Evolutionary conservation across 2,797 vertebrate species (phyloP).

Genomic region (Linurgus olivaceus): DNA sequence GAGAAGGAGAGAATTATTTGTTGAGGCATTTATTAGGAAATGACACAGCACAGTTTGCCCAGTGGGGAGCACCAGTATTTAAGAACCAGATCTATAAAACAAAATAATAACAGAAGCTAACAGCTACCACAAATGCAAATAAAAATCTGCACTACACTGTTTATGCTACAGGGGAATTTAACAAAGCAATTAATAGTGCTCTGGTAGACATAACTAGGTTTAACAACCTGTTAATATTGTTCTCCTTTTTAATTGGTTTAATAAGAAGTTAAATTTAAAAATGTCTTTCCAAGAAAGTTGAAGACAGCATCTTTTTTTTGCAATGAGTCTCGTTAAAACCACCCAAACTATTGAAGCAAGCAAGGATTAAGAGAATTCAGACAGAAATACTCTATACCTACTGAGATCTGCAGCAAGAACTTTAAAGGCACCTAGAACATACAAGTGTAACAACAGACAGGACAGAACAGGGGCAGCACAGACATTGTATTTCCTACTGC

Average conservation of each 20-base stretch:
- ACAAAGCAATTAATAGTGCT: background rate
- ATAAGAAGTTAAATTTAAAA: background rate
- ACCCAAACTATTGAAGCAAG: accelerated
- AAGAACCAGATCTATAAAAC: background rate
- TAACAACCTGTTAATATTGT: background rate
- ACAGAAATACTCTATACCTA: background rate
- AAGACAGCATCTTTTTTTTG: background rate
- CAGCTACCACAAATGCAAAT: background rate
- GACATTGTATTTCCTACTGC: accelerated
- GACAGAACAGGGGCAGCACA: background rate
- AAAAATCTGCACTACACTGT: background rate
- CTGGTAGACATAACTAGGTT: background rate
- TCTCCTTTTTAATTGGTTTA: background rate
- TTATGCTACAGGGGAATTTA: background rate
- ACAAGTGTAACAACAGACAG: background rate
- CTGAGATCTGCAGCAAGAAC: accelerated
- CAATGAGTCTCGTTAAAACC: background rate
- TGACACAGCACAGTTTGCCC: background rate
- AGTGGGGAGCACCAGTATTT: background rate
- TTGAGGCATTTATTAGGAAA: background rate
- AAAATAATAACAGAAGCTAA: background rate
- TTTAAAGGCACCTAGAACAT: background rate
- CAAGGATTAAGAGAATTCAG: background rate
- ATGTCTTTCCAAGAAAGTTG: background rate
- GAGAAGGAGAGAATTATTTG: background rate